Conservation (phyloP, 2,113 vertebrate genomes). For the Callaeas wilsoni region DNA sequence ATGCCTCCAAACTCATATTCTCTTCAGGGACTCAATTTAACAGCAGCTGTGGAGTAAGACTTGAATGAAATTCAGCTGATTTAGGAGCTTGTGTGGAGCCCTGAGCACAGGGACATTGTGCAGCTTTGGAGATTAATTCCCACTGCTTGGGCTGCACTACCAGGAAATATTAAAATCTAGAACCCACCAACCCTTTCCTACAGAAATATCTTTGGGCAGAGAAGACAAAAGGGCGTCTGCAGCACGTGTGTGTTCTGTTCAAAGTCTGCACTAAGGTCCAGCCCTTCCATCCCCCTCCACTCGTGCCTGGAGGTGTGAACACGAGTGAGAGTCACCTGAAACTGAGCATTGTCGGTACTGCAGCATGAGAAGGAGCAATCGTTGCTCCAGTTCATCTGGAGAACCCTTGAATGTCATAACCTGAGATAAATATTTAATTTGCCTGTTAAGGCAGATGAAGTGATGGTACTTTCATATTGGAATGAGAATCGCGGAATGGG, state of each 20-base stretch:
- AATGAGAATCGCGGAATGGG: neutral
- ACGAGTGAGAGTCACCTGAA: neutral
- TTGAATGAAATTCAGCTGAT: constrained; percentile 34
- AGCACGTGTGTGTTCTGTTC: neutral
- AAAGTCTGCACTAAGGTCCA: neutral
- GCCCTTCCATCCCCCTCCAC: neutral
- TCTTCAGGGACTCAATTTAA: constrained; percentile 29
- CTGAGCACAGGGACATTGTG: neutral
- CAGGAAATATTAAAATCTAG: neutral
- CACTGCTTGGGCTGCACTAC: neutral
- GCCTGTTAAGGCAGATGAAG: neutral
- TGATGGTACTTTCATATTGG: neutral
- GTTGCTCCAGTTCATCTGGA: neutral
- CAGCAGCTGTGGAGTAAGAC: constrained; percentile 22
- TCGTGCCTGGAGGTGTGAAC: neutral
- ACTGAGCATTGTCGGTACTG: neutral
- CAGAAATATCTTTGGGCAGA: neutral
- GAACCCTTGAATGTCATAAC: neutral
- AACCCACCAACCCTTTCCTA: neutral
- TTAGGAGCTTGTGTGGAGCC: neutral
- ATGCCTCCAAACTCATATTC: constrained; percentile 8
- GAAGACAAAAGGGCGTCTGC: neutral
- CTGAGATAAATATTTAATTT: neutral
- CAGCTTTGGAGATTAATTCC: neutral
- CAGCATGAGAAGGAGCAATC: neutral